Percentiles rank a stretch among this genome's conserved stretches.
Conservation (phyloP, 2,797 vertebrate species). For the Molossus molossus region DNA sequence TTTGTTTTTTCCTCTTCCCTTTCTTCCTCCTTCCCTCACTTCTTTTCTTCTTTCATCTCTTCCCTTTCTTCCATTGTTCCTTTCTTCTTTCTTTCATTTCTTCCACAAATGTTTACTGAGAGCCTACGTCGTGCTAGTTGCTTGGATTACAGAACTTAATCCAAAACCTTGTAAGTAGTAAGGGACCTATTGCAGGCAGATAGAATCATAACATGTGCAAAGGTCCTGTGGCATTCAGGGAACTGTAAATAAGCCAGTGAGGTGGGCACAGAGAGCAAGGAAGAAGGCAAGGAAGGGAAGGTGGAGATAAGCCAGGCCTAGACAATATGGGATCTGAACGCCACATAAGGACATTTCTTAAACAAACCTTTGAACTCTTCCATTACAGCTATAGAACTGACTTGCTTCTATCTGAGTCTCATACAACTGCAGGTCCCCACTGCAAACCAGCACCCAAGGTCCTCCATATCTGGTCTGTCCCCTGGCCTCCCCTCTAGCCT, state of each 20-base stretch:
- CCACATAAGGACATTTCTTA: not conserved
- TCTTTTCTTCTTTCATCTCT: too few relatives aligned
- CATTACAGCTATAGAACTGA: not conserved
- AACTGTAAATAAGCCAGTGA: not conserved
- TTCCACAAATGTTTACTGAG: not conserved
- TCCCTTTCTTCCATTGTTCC: not conserved
- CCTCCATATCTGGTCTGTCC: not conserved
- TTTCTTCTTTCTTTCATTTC: not conserved
- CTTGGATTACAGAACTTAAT: not conserved
- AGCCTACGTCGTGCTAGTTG: not conserved
- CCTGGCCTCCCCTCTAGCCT: not conserved
- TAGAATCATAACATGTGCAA: not conserved
- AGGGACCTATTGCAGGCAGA: not conserved
- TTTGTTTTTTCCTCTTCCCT: not conserved
- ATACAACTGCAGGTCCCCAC: fast-evolving
- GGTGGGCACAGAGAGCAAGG: not conserved
- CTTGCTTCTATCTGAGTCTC: not conserved
- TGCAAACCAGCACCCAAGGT: not conserved
- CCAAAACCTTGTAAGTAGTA: not conserved
- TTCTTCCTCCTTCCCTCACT: not conserved
- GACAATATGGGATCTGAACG: not conserved
- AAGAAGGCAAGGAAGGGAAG: not conserved
- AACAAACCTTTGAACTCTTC: not conserved
- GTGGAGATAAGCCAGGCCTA: not conserved
- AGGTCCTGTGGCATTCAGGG: not conserved